A percentile compares a stretch with the other conserved stretches of the same genome.
These are phyloP conservation scores for Parascotia fuliginaria DNA, from an alignment of 2,888 invertebrate species.

Conservation along the genomic window DNA sequence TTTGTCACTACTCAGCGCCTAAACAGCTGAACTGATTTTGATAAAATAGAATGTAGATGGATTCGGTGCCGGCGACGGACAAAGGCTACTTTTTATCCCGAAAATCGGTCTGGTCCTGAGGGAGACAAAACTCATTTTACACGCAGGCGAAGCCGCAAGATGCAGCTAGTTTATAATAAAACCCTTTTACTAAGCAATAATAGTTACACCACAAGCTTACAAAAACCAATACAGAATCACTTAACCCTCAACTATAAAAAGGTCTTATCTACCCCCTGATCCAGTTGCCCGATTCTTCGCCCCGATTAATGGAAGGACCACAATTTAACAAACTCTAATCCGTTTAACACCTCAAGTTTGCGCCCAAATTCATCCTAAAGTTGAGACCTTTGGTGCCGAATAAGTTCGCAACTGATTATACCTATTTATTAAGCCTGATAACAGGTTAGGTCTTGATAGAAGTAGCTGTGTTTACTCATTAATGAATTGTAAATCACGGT, in stretches of 20 bases:
- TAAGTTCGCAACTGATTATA: conserved; percentile 60
- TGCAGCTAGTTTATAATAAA: background rate
- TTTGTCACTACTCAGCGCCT: too few species aligned
- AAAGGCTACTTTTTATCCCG: too few species aligned
- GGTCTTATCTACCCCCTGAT: conserved; percentile 28
- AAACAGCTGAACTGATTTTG: too few species aligned
- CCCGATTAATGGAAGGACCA: conserved; percentile 57
- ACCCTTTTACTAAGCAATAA: background rate
- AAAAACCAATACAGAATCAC: conserved; percentile 28
- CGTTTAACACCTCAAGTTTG: conserved; percentile 65
- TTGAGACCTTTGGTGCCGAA: conserved; percentile 45
- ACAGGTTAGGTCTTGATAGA: conserved; percentile 30
- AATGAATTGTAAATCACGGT: conserved; percentile 27
- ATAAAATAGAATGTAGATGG: too few species aligned
- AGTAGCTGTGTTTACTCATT: conserved; percentile 21
- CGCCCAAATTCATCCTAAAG: conserved; percentile 52
- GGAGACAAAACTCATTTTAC: too few species aligned
- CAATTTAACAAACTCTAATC: conserved; percentile 61
- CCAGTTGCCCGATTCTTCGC: conserved; percentile 34
- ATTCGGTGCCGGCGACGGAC: too few species aligned
- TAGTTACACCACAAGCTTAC: background rate
- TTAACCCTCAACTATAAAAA: conserved; percentile 39
- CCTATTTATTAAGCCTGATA: conserved; percentile 59
- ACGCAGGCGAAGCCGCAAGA: too few species aligned
- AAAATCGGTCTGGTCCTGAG: too few species aligned